Base-by-base conservation (phyloP, 37 sponge, comb jelly and placozoan genomes). In the Geodia barretti region DNA sequence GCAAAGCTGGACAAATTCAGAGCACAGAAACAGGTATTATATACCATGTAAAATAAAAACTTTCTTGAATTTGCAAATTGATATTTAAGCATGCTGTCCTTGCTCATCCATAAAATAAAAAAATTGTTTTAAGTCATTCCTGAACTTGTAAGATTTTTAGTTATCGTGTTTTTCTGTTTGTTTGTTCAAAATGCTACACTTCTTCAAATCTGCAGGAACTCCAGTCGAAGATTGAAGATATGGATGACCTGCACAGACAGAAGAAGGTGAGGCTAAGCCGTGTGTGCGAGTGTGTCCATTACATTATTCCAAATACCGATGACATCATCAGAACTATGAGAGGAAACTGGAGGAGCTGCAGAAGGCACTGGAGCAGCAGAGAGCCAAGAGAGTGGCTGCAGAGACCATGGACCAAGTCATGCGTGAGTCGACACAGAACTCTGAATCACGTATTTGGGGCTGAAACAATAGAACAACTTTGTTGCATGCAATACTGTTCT, bases 231-330 rank as follows among this genome's bases (percentile, higher is more conserved):
- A 35, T 89, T 31, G 84, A 78, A 1, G 64, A 89, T 23, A 64
- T 89, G 14, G 76, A 89, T 23, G 69, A 89, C 68, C 75, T 76
- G 4, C 68, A 71, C 28, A 38, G 25, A 35, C 73, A 80, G 73
- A 81, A 70, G 73, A 75, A 62, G 77, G 88, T 76, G 47, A 42
- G 33, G 32, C 38, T 30, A 47, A 14, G 11, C 14, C 54, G 54
- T 47, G 54, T 47, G 54, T 47, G 54, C 14, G 54, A 17, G 54
- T 47, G 54, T 47, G 54, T 47, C 14, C 54, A 14, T 47, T 47
- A 47, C 14, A 47, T 47, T 14, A 14, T 47, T 47, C 7, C 54
- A 17, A 14, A 47, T 47, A 14, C n/a, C n/a, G 54, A 47, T 14
- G 14, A 47, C 14, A 47, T n/a, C 21, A n/a, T 5, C 70, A 81